phyloP scores from a whole-genome alignment of 2,888 invertebrate genomes.

The Drosophila monieri region DNA sequence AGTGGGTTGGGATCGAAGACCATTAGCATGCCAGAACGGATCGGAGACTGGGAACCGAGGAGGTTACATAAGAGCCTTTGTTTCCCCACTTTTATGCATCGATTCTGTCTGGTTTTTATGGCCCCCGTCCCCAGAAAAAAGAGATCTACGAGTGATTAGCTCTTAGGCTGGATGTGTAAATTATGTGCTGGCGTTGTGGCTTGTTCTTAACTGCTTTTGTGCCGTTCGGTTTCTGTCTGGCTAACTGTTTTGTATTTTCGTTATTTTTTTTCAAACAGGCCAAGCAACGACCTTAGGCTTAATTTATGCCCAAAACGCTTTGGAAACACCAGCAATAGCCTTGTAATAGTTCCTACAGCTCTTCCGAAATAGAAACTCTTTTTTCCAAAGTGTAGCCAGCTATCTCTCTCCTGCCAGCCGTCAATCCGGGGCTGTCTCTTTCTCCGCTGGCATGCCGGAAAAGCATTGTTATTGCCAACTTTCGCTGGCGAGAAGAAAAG shows the following conservation, averaged over 20 bases:
- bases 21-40: slow-evolving; percentile 34
- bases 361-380: slow-evolving; percentile 18
- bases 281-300: slow-evolving; percentile 63
- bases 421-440: slow-evolving; percentile 35
- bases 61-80: slow-evolving; percentile 26
- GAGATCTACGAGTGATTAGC: slow-evolving; percentile 35
- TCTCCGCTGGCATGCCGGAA: slow-evolving; percentile 60
- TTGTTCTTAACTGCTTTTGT: slow-evolving; percentile 67
- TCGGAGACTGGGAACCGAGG: slow-evolving; percentile 10
- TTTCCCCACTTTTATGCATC: slow-evolving; percentile 27
- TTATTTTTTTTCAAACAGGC: slow-evolving; percentile 25
- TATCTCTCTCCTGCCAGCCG: slow-evolving; percentile 31
- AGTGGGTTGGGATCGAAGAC: slow-evolving; percentile 26
- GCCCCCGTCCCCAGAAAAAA: slow-evolving; percentile 10
- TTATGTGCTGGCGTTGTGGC: slow-evolving; percentile 56
- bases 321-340: slow-evolving; percentile 47
- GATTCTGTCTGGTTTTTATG: slow-evolving; percentile 33
- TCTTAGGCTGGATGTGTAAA: slow-evolving; percentile 40
- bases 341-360: slow-evolving; percentile 66
- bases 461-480: slow-evolving; percentile 76
- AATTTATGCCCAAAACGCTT: slow-evolving; percentile 63
- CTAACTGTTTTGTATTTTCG: slow-evolving; percentile 56
- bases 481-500: slow-evolving; percentile 68
- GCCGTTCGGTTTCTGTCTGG: slow-evolving; percentile 59
- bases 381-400: slow-evolving; percentile 5